Evolutionary conservation across 1,140 invertebrate species (phyloP).

Genomic region (Theocolax elegans): DNA sequence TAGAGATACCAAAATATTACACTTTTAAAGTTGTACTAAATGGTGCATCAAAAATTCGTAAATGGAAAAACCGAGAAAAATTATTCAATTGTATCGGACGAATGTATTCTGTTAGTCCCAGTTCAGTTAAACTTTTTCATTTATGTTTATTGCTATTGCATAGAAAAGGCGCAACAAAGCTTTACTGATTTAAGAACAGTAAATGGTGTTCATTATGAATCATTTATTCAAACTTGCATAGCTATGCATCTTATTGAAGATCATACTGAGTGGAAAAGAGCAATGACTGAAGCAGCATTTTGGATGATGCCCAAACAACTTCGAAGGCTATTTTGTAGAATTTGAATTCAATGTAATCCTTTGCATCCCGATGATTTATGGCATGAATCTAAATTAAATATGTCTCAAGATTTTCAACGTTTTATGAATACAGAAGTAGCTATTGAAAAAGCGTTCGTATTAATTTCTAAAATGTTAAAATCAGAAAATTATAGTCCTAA

Average conservation of each 20-base stretch:
- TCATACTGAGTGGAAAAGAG: conserved; percentile 8
- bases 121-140: conserved; percentile 16
- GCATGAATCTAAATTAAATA: conserved; percentile 9
- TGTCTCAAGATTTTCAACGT: conserved; percentile 21
- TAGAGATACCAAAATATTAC: conserved; percentile 27
- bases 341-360: conserved; percentile 26
- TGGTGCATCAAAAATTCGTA: background rate
- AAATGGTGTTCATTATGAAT: background rate
- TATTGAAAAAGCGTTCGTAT: no score
- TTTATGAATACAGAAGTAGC: no score
- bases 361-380: conserved; percentile 3
- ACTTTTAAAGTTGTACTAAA: background rate
- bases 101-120: conserved; percentile 24
- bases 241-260: conserved; percentile 9
- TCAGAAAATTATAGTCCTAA: no score
- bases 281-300: background rate
- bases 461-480: no score
- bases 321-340: conserved; percentile 15
- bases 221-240: background rate
- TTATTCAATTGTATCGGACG: background rate
- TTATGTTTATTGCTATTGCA: conserved; percentile 22
- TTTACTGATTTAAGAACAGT: conserved; percentile 21
- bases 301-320: conserved; percentile 22
- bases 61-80: conserved; percentile 11
- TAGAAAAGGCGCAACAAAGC: conserved; percentile 13